Evolutionary conservation across 2,113 vertebrate genomes (phyloP), one percentile per base, ranked within the genome.

Genomic region (Cochlearius cochlearius): DNA sequence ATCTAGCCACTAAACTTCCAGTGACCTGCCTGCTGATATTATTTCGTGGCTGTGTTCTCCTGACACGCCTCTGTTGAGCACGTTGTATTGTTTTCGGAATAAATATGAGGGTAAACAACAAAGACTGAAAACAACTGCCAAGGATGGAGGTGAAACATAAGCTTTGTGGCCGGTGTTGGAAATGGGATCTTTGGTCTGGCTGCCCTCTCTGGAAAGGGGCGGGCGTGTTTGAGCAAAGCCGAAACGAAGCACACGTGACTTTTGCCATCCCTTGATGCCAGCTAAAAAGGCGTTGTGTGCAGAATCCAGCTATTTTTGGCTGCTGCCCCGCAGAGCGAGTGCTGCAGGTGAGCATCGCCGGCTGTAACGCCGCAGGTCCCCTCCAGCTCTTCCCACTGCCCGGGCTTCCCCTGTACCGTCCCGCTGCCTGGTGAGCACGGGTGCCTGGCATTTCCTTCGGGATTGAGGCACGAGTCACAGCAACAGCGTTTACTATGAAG

Each of bases 51-150:
- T 73, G 79, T 0, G 1, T 96, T 85, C 79, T 96, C 79, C 92
- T 38, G 14, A 50, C 60, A 39, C 38, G 10, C 47, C 93, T 90
- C 83, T 34, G 29, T 59, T 75, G 68, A 94, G 75, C 74, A 88
- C 15, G 2, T 32, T 93, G 56, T 55, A 8, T 38, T 97, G 71
- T 88, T 96, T 96, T 94, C 18, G 74, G 73, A 77, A 92, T 95
- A 86, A 95, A 97, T 89, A 75, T 52, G 53, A 90, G 73, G 78
- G 90, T 74, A 79, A 92, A 81, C 86, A 79, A 63, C 78, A 58
- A 77, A 79, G 94, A 50, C 52, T 88, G 60, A 73, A 72, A 96
- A 88, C 66, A 74, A 11, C 63, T 3, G n/a, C 84, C 92, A 62
- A 29, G 79, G 52, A 50, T 66, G 81, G 62, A 90, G 77, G 71